Evolutionary conservation across 2,113 vertebrate species (phyloP).

Genomic region (Eubucco bourcierii): DNA sequence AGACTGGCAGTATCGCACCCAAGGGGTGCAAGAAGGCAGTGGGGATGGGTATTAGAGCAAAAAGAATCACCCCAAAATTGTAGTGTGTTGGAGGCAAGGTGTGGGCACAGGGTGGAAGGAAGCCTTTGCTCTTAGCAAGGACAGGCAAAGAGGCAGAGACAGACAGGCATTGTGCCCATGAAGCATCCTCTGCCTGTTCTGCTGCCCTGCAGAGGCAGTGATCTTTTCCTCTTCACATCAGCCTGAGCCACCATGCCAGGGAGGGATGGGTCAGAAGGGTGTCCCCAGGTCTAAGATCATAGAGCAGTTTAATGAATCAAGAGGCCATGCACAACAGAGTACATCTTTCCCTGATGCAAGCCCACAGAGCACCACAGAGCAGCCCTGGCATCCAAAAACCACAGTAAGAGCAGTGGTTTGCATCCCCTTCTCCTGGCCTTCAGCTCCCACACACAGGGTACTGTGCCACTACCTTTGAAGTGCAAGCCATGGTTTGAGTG

Average conservation of each 20-base stretch:
- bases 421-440: neutral
- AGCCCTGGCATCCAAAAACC: neutral
- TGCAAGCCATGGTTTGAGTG: rapidly evolving
- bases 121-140: neutral
- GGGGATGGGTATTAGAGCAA: neutral
- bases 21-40: neutral
- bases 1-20: neutral
- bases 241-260: neutral
- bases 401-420: neutral
- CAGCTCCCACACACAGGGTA: rapidly evolving
- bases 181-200: neutral
- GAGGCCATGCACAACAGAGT: rapidly evolving
- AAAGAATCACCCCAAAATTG: neutral
- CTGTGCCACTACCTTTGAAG: neutral
- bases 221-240: neutral
- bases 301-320: neutral
- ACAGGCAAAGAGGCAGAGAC: no score
- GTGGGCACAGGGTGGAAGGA: neutral
- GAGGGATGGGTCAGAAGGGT: neutral
- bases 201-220: neutral
- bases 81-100: neutral
- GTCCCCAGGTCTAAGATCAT: neutral
- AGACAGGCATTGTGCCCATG: neutral
- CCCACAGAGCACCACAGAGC: neutral
- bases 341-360: neutral